Evolutionary conservation across 2,797 vertebrate genomes (phyloP).

Genomic region (Triplophysa bombifrons): DNA sequence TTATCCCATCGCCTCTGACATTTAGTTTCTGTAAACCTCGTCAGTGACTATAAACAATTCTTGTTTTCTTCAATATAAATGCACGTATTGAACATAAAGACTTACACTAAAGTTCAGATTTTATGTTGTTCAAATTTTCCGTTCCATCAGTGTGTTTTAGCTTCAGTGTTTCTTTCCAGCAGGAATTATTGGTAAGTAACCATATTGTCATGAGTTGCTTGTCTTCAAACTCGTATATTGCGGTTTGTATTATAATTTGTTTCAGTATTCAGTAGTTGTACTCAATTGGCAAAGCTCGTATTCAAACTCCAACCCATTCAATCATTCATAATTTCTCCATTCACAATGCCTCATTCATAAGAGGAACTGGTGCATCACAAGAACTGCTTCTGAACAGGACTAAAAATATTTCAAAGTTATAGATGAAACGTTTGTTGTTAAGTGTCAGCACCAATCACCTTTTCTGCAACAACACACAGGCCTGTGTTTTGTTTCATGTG

Average conservation of each 20-base stretch:
- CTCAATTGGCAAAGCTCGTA: constrained; percentile 52
- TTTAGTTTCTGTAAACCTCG: no score
- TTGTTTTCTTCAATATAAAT: neutral
- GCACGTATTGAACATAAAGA: neutral
- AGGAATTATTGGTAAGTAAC: neutral
- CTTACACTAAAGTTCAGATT: neutral
- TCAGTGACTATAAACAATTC: no score
- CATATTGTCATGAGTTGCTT: neutral
- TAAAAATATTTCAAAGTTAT: neutral
- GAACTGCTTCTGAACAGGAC: constrained; percentile 55
- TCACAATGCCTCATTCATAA: constrained; percentile 67
- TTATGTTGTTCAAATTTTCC: neutral
- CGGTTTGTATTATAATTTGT: neutral
- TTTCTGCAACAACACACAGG: neutral
- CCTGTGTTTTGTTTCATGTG: neutral
- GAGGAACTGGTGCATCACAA: constrained; percentile 55
- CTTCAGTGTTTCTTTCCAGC: neutral
- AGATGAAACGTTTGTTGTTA: neutral
- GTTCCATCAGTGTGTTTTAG: neutral
- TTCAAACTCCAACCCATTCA: constrained; percentile 69
- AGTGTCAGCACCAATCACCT: neutral
- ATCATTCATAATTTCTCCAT: constrained; percentile 69
- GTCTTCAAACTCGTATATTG: neutral
- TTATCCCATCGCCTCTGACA: no score
- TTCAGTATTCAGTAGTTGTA: neutral